Conservation (phyloP, 2,113 vertebrate species). For the Hoplias malabaricus region DNA sequence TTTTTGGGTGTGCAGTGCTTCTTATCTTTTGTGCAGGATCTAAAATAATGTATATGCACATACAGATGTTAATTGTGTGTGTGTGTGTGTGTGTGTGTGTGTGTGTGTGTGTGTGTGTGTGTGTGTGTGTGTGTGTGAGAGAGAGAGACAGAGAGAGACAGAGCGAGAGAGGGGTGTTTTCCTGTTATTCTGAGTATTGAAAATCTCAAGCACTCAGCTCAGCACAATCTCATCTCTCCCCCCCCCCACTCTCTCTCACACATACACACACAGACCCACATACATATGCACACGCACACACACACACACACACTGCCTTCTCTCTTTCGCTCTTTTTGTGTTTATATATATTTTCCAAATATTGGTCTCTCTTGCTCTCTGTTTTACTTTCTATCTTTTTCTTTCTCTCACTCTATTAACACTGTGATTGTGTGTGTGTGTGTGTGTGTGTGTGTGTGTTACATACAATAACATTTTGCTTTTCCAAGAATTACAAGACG, state of each 20-base stretch:
- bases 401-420: slow-evolving; percentile 36
- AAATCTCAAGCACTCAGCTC: slow-evolving; percentile 72
- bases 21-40: neutral
- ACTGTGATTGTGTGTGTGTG: neutral
- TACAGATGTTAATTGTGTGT: neutral
- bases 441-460: neutral
- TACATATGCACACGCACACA: no score
- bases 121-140: slow-evolving; percentile 66
- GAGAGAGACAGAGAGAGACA: no score
- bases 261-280: no score
- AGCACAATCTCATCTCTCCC: slow-evolving; percentile 68
- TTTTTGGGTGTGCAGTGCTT: slow-evolving; percentile 7
- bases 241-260: no score
- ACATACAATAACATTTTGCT: slow-evolving; percentile 60
- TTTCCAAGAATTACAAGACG: slow-evolving; percentile 71
- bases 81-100: no score
- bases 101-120: slow-evolving; percentile 4
- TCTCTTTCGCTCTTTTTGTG: no score
- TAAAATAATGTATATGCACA: no score
- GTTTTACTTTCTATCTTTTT: neutral
- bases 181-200: slow-evolving; percentile 75
- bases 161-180: slow-evolving; percentile 58
- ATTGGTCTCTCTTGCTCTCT: no score
- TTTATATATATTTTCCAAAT: no score
- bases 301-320: no score